phyloP scores from a whole-genome alignment of 2,888 invertebrate species.

The Laspeyria flexula region DNA sequence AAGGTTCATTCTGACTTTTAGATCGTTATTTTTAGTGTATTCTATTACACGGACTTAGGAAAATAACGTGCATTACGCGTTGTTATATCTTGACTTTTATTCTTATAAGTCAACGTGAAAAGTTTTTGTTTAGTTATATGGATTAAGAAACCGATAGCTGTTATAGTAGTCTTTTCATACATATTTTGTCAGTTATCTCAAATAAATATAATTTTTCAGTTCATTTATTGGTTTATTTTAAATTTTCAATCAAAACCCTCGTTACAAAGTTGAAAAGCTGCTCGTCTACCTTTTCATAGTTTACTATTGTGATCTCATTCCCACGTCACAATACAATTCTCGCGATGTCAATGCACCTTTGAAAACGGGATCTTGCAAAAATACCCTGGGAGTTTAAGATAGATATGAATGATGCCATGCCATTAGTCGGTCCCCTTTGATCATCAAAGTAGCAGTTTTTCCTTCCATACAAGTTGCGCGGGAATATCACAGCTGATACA shows the following conservation, averaged over 20 bases:
- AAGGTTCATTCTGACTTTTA: slow-evolving; percentile 2
- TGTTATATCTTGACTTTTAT: not conserved
- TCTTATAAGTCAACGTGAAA: not conserved
- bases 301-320: too few relatives aligned
- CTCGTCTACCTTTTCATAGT: too few relatives aligned
- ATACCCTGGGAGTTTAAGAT: slow-evolving; percentile 3
- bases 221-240: too few relatives aligned
- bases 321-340: not conserved
- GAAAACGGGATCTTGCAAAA: slow-evolving; percentile 5
- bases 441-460: slow-evolving; percentile 5
- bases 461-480: not conserved
- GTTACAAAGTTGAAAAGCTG: too few relatives aligned
- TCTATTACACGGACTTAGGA: not conserved
- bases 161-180: too few relatives aligned
- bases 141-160: too few relatives aligned
- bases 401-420: slow-evolving; percentile 4
- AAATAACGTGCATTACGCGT: not conserved
- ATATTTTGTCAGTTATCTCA: too few relatives aligned
- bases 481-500: slow-evolving; percentile 5
- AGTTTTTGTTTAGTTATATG: too few relatives aligned
- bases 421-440: slow-evolving; percentile 19
- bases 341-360: slow-evolving; percentile 9
- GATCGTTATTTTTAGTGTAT: slow-evolving; percentile 5
- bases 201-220: too few relatives aligned
- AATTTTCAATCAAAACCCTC: too few relatives aligned